Evolutionary conservation across 2,113 vertebrate genomes (phyloP).

Genomic region (Rallus limicola): DNA sequence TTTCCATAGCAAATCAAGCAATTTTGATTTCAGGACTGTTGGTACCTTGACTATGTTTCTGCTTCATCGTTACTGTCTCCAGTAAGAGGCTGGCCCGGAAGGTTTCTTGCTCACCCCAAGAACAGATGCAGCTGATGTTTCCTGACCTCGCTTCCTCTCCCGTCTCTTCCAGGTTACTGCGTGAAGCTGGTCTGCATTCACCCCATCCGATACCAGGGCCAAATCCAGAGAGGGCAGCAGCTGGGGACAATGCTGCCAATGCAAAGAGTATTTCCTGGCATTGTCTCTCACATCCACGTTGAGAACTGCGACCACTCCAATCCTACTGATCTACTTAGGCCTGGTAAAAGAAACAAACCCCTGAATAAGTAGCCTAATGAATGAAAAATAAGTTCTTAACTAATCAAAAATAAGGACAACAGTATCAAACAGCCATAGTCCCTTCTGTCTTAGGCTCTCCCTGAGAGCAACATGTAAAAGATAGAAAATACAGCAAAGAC

Average conservation of each 20-base stretch:
- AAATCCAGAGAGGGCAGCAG: constrained; percentile 72
- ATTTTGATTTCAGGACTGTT: not conserved
- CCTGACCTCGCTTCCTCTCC: not conserved
- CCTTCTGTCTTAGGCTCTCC: not conserved
- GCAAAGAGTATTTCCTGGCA: constrained; percentile 80
- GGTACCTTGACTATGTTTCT: not conserved
- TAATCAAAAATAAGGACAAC: not conserved
- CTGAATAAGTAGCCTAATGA: not conserved
- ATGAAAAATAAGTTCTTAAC: not conserved
- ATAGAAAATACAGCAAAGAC: not conserved
- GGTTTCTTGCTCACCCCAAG: not conserved
- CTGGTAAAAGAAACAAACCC: not conserved
- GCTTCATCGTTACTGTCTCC: not conserved
- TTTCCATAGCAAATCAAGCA: not conserved
- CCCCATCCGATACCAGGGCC: constrained; percentile 71
- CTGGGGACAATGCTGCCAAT: constrained; percentile 79
- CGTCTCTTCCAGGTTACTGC: constrained; percentile 72
- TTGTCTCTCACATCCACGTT: constrained; percentile 79
- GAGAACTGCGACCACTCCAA: constrained; percentile 81
- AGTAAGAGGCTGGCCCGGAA: not conserved
- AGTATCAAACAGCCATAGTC: not conserved
- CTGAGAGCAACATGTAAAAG: not conserved
- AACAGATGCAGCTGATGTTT: not conserved
- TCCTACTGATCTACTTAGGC: constrained; percentile 56
- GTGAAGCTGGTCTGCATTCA: constrained; percentile 81